These are phyloP conservation scores for Tautogolabrus adspersus DNA, from an alignment of 2,113 vertebrate species.

Conservation along the genomic window DNA sequence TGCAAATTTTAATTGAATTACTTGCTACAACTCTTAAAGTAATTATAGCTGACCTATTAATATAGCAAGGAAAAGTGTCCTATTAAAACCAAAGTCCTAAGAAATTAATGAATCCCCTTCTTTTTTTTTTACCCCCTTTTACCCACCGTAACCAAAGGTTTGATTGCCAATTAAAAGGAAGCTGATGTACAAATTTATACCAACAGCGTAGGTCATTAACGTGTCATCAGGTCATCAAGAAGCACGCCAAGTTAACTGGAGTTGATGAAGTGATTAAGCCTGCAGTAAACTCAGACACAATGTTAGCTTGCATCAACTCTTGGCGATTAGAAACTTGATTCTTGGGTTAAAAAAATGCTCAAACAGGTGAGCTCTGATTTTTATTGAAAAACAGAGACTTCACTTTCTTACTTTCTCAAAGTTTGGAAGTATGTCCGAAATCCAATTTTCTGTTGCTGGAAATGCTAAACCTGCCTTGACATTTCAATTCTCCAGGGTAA, in stretches of 20 bases:
- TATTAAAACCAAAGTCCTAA: conserved; percentile 67
- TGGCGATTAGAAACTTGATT: neutral
- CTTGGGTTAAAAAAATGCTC: neutral
- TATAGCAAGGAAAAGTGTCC: conserved; percentile 46
- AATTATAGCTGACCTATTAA: conserved; percentile 73
- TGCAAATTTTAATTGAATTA: conserved; percentile 58
- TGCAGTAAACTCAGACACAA: neutral
- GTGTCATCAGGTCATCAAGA: conserved; percentile 25
- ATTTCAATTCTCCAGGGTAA: conserved; percentile 74
- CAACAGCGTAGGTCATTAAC: conserved; percentile 27
- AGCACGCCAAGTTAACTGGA: neutral
- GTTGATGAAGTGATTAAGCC: neutral
- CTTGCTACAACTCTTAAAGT: conserved; percentile 44
- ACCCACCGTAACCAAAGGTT: conserved; percentile 24
- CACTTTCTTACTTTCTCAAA: conserved; percentile 29
- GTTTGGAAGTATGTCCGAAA: conserved; percentile 44
- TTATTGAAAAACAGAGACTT: conserved; percentile 28
- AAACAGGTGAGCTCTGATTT: neutral
- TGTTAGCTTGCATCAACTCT: neutral
- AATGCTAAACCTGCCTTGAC: conserved; percentile 70
- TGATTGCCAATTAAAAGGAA: conserved; percentile 45
- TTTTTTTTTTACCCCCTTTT: conserved; percentile 40
- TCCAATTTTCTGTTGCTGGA: conserved; percentile 58
- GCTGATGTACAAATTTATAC: conserved; percentile 8
- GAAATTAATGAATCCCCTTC: conserved; percentile 65